phyloP scores from a whole-genome alignment of 2,888 invertebrate species.

The Pollenia labialis region DNA sequence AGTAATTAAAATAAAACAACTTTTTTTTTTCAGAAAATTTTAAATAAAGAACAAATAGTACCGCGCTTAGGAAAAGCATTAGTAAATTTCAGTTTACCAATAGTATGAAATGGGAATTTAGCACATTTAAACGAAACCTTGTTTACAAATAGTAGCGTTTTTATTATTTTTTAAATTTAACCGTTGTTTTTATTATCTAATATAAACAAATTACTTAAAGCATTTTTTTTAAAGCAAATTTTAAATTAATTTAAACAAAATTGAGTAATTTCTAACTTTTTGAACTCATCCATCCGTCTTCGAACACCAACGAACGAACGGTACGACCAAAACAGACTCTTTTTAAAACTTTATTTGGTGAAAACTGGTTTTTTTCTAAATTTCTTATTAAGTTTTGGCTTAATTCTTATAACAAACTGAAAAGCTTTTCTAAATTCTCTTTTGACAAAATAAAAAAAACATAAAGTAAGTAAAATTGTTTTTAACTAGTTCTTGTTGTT shows the following conservation, averaged over 20 bases:
- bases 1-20: too few species aligned
- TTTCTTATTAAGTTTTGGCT: not conserved
- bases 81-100: too few species aligned
- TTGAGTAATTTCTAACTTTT: slow-evolving; percentile 12
- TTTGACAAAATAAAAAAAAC: not conserved
- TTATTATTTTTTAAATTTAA: not conserved
- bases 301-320: not conserved
- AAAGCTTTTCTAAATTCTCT: not conserved
- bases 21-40: too few species aligned
- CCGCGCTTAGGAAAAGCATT: too few species aligned
- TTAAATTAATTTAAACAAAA: not conserved
- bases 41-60: too few species aligned
- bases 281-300: not conserved
- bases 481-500: not conserved
- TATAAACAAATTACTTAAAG: not conserved
- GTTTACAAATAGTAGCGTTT: too few species aligned
- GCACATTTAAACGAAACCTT: too few species aligned
- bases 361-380: slow-evolving; percentile 5
- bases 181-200: not conserved
- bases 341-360: slow-evolving; percentile 2
- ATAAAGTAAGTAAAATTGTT: not conserved
- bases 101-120: too few species aligned
- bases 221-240: not conserved
- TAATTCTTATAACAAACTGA: slow-evolving; percentile 7
- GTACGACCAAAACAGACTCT: not conserved